Conservation (phyloP, 2,113 vertebrate genomes). For the Tiliqua scincoides region DNA sequence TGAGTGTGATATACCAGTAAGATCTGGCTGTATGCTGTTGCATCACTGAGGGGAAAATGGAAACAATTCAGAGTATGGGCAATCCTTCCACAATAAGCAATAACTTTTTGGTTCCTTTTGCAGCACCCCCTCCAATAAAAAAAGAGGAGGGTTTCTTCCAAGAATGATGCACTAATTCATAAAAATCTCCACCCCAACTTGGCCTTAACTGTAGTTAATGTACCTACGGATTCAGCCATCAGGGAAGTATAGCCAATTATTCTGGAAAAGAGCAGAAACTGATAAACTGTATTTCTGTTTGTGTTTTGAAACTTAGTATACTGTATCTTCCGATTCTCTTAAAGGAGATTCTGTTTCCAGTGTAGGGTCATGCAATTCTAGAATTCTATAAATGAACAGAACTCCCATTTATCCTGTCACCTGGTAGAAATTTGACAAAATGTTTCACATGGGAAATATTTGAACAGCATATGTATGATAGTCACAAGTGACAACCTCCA, state of each 20-base stretch:
- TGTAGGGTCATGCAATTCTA: not conserved
- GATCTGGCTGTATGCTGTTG: not conserved
- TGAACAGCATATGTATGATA: not conserved
- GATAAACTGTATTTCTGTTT: too few species aligned
- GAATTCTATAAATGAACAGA: not conserved
- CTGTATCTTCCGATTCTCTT: too few species aligned
- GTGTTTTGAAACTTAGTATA: too few species aligned
- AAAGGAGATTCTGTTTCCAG: not conserved
- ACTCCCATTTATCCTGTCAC: not conserved
- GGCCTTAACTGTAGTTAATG: not conserved
- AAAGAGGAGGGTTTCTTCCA: not conserved
- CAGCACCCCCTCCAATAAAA: not conserved
- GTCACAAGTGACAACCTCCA: not conserved
- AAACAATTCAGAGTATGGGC: not conserved
- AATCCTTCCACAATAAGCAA: not conserved
- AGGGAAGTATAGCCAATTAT: not conserved
- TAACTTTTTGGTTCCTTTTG: not conserved
- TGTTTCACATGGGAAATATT: too few species aligned
- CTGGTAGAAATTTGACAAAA: too few species aligned
- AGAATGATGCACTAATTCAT: not conserved
- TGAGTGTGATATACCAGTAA: not conserved
- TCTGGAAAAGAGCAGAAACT: not conserved
- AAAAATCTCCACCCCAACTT: not conserved
- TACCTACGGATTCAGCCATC: not conserved
- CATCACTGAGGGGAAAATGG: not conserved